Base-by-base conservation (phyloP, 2,113 vertebrate genomes). In the Ciconia stormi region DNA sequence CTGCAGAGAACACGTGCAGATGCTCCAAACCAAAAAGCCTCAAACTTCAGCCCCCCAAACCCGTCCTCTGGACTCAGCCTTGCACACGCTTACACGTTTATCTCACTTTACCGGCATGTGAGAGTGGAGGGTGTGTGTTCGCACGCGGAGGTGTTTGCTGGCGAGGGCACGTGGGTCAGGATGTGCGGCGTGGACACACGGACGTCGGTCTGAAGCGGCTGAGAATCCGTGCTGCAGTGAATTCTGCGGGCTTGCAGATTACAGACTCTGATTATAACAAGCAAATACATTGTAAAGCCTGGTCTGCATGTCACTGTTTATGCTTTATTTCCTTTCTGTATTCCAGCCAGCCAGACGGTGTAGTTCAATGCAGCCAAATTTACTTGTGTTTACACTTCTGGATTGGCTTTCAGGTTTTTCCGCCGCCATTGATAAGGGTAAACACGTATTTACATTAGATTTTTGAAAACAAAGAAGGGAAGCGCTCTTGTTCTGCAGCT, bases 21-120 rank as follows among this genome's bases (percentile, higher is more conserved):
- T 19, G 36, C 27, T 86, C 56, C 50, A 27, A 38, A 38, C 11
- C 52, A 7, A 32, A 38, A n/a, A 11, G 1, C 49, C 29, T 25
- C 15, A 3, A 30, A 21, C 13, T 16, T 42, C 29, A 40, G 47
- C 18, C 42, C 34, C 44, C 3, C 26, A 32, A 13, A 11, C 21
- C 26, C 29, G 0, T 7, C 19, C 38, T 32, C 32, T 10, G 63
- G n/a, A 3, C 23, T n/a, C 50, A 11, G 40, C 32, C 12, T 16
- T 6, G 3, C 42, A 12, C 36, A 30, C 1, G 0, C 16, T 32
- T 3, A 8, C 27, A 1, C 6, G 0, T 19, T 29, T 11, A 2
- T 50, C n/a, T 30, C 15, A 23, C 65, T 53, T 46, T 11, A 8
- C 14, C 0, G 4, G 9, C 1, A 3, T 3, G 30, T 12, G 72